Evolutionary conservation across 2,113 vertebrate species (phyloP).

Genomic region (Cyrtonyx montezumae): DNA sequence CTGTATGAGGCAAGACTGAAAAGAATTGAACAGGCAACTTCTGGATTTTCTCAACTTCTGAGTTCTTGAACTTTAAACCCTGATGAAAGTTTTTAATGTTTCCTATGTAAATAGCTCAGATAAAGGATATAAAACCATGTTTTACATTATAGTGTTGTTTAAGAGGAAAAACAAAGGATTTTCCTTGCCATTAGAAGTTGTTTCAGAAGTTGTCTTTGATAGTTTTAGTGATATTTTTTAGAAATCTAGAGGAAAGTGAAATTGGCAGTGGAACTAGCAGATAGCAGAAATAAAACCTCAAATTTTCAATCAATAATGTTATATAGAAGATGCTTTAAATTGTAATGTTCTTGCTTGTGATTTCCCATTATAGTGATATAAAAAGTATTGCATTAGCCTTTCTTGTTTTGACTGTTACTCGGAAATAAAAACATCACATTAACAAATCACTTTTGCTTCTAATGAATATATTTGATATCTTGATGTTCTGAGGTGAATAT

Average conservation of each 20-base stretch:
- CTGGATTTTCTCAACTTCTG: neutral
- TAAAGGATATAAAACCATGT: neutral
- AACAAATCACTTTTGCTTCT: neutral
- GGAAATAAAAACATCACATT: neutral
- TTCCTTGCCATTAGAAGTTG: neutral
- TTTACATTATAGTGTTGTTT: neutral
- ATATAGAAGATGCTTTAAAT: neutral
- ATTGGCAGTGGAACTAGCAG: neutral
- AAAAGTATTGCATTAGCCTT: neutral
- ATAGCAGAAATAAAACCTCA: neutral
- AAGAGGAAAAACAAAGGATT: neutral
- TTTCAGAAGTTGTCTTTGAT: neutral
- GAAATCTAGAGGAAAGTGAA: neutral
- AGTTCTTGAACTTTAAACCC: neutral
- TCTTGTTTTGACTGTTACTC: neutral
- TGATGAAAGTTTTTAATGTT: neutral
- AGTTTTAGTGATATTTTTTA: neutral
- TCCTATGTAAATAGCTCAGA: neutral
- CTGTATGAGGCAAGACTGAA: neutral
- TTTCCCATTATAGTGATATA: neutral
- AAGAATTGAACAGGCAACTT: neutral
- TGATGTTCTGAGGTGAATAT: neutral
- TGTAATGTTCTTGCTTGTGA: neutral
- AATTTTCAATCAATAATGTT: neutral
- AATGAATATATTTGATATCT: rapidly evolving